These are phyloP conservation scores for Macrotus californicus DNA, from an alignment of 2,113 vertebrate species.

Conservation along the genomic window DNA sequence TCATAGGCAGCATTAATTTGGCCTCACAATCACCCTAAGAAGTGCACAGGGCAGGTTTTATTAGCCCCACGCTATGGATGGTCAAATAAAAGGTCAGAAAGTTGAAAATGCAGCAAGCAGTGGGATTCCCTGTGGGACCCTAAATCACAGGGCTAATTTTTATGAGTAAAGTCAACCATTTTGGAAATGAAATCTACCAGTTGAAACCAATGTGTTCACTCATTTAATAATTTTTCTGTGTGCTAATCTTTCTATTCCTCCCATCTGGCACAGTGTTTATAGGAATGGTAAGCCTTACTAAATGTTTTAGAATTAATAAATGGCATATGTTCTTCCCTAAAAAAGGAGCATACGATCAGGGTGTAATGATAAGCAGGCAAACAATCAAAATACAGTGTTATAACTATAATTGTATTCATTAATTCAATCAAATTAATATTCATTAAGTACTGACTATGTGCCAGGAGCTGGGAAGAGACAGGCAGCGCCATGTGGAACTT, in stretches of 20 bases:
- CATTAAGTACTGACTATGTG: background rate
- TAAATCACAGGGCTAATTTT: background rate
- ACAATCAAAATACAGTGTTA: background rate
- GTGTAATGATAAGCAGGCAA: background rate
- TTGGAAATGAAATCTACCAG: background rate
- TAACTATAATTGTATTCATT: background rate
- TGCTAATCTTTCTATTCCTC: background rate
- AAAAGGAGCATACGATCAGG: background rate
- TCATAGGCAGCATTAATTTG: background rate
- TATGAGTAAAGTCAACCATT: background rate
- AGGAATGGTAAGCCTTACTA: background rate
- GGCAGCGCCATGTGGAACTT: accelerated
- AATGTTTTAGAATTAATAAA: background rate
- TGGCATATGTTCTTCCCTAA: background rate
- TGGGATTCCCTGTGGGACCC: background rate
- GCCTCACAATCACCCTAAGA: background rate
- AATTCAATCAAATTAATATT: background rate
- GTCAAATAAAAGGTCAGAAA: background rate
- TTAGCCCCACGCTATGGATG: background rate
- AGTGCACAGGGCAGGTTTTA: background rate
- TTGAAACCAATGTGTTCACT: background rate
- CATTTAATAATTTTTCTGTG: background rate
- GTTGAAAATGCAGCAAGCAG: background rate
- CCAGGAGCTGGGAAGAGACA: background rate
- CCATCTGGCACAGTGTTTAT: background rate